Base-by-base conservation (phyloP, 2,113 vertebrate genomes). In the Tachysurus fulvidraco region DNA sequence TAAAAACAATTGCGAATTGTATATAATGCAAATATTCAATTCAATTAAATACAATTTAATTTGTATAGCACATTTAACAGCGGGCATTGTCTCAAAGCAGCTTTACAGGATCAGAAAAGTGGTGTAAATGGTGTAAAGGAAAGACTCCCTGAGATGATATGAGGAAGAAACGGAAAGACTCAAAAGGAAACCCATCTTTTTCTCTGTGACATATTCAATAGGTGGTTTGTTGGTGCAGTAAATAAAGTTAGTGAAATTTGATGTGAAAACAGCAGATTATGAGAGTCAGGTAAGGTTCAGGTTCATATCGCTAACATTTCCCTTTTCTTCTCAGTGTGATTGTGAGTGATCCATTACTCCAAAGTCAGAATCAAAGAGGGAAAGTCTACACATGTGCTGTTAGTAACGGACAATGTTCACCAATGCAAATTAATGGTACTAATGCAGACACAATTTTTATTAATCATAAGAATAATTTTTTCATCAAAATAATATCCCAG, bases 261-360 rank as follows among this genome's bases (percentile, higher is more conserved):
- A 14, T 30, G 10, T 2, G 44, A 44, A 36, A 13, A 14, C 17
- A 44, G 69, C 69, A 19, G 17, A 41, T 41, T 44, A 73, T 23
- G 3, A 11, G 16, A 19, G 30, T 69, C 0, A 14, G 17, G 44
- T 19, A 36, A 36, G 36, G 36, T 36, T 4, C 14, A 44, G 8
- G 17, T 73, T n/a, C 10, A 50, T n/a, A 16, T 74, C 19, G 6
- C 28, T 83, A 59, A 84, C 23, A 59, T 64, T 36, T 84, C 76
- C 19, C 28, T 69, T 73, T 25, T 85, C 77, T 91, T 67, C 55
- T 86, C 84, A 95, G 95, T 52, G 28, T 95, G 82, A 91, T 94
- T 9, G 87, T 94, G 84, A 94, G 94, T 67, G 94, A 94, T 62
- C 95, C 95, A 10, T 77, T 94, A 46, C 78, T n/a, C 67, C 91